phyloP scores from a whole-genome alignment of 2,113 vertebrate species.

The Ifrita kowaldi region DNA sequence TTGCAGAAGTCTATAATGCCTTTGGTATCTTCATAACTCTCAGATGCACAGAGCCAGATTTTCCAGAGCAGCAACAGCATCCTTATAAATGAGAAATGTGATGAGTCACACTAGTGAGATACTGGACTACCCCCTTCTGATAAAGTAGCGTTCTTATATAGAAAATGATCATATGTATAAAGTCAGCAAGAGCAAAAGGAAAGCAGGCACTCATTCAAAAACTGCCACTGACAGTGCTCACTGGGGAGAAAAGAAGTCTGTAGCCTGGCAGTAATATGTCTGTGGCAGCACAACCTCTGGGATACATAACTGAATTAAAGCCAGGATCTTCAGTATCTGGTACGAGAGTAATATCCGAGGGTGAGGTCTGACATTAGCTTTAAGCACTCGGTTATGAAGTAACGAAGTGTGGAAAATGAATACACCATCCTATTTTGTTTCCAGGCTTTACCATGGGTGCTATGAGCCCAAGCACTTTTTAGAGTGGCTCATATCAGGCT shows the following conservation, averaged over 20 bases:
- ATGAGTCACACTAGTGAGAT: neutral
- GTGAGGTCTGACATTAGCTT: neutral
- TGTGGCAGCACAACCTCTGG: neutral
- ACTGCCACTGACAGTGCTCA: neutral
- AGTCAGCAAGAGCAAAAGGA: neutral
- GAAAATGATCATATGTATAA: neutral
- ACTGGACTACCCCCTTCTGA: neutral
- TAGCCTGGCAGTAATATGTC: neutral
- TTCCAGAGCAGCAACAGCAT: neutral
- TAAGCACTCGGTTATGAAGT: rapidly evolving
- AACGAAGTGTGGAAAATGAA: neutral
- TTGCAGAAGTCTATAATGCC: neutral
- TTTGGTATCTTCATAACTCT: neutral
- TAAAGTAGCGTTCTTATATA: neutral
- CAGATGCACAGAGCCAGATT: neutral
- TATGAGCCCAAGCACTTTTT: neutral
- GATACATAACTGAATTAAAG: neutral
- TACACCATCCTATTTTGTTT: neutral
- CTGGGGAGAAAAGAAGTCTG: neutral
- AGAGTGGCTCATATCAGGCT: neutral
- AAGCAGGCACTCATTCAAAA: neutral
- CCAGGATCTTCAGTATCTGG: neutral
- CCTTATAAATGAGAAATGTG: neutral
- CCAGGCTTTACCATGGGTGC: neutral
- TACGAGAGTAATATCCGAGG: neutral